phyloP scores from a whole-genome alignment of 2,113 vertebrate genomes.

The Microtus pennsylvanicus region DNA sequence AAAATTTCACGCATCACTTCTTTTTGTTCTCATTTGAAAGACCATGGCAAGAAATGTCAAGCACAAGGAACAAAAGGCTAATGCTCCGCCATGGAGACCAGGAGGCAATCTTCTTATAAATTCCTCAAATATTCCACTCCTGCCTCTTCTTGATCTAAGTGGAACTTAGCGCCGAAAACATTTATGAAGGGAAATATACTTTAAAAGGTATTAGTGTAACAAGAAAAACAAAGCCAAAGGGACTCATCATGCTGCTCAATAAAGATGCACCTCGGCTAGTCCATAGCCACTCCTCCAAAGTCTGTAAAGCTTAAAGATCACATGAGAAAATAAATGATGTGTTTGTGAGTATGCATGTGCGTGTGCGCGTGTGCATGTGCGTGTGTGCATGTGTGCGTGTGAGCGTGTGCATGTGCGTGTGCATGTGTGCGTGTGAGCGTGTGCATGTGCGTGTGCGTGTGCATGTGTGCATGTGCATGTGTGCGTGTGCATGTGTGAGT shows the following conservation, averaged over 20 bases:
- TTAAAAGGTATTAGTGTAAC: slow-evolving; percentile 69
- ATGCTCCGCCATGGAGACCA: background rate
- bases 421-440: background rate
- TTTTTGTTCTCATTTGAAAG: slow-evolving; percentile 57
- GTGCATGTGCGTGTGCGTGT: too few species aligned
- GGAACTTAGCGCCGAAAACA: slow-evolving; percentile 84
- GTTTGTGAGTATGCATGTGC: too few species aligned
- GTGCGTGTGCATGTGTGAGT: too few species aligned
- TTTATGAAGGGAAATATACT: slow-evolving; percentile 83
- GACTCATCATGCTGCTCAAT: slow-evolving; percentile 73
- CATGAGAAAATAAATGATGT: background rate
- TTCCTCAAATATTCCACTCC: slow-evolving; percentile 85
- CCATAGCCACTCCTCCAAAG: slow-evolving; percentile 74
- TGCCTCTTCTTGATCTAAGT: slow-evolving; percentile 86
- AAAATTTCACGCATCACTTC: background rate
- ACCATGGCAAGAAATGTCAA: background rate
- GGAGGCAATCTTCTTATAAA: slow-evolving; percentile 45
- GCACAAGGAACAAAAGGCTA: slow-evolving; percentile 53
- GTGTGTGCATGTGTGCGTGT: background rate
- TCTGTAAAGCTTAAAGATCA: background rate
- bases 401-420: background rate
- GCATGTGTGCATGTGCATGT: too few species aligned
- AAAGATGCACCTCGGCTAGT: slow-evolving; percentile 92
- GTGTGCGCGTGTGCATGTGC: too few species aligned
- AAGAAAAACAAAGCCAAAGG: slow-evolving; percentile 81